Base-by-base conservation (phyloP, 2,888 invertebrate genomes). In the Sturmia bella region DNA sequence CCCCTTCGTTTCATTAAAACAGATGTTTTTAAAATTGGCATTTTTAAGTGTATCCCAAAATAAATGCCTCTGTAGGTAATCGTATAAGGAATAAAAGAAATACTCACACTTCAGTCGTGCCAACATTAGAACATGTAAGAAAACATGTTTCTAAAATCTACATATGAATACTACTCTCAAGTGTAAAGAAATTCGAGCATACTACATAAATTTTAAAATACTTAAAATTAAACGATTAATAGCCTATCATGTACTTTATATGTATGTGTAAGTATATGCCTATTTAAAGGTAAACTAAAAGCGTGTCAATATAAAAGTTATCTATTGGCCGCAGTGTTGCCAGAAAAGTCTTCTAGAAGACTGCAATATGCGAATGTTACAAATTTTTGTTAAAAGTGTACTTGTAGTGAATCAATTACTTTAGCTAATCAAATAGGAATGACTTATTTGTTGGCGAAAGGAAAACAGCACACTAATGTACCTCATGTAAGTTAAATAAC, bases 11-110 rank as follows among this genome's bases (percentile, higher is more conserved):
- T n/a, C n/a, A 57, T 32, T 54, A 59, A n/a, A 63, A 17, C 63
- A 75, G 37, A 75, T 80, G 74, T 50, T 37, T 48, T 50, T 43
- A 7, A 32, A 37, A 37, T 39, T n/a, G 11, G 13, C 72, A 75
- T 68, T 64, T 63, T 75, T 63, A 84, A 75, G 76, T 79, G 76
- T 68, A 79, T 78, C 43, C 37, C 37, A 68, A 75, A 69, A 19
- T 32, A 39, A 45, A 12, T 63, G 6, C 11, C 7, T 80, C 21
- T 19, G 13, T 12, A 12, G 12, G 12, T 24, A 39, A 37, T 68
- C 64, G 61, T 66, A 70, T 75, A 19, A 48, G 66, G 19, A 17
- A 41, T n/a, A 37, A 52, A 19, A 32, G 24, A 61, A 73, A 32
- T 32, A 57, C 17, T 54, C 48, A 39, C 76, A 81, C 54, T 66